phyloP scores from a whole-genome alignment of 2,113 vertebrate species.

The Syngnathoides biaculeatus region DNA sequence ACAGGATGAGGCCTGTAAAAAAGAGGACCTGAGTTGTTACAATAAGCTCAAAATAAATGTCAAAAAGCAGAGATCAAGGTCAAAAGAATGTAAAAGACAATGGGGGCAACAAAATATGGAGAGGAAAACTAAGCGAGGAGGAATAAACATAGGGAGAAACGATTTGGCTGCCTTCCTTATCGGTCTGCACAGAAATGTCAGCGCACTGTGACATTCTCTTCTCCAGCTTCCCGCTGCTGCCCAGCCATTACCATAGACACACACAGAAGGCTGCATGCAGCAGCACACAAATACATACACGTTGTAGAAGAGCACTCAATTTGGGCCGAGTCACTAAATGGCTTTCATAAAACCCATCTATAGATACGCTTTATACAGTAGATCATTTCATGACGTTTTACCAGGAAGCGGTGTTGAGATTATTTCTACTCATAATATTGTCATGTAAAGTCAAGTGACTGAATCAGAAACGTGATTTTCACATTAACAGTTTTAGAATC shows the following conservation, averaged over 20 bases:
- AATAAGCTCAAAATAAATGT: neutral
- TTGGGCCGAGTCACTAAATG: neutral
- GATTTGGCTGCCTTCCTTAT: slow-evolving; percentile 60
- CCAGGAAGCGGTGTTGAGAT: neutral
- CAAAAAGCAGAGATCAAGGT: neutral
- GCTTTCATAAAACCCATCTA: neutral
- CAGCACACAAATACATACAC: slow-evolving; percentile 9
- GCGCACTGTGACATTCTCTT: slow-evolving; percentile 55
- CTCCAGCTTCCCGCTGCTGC: slow-evolving; percentile 53
- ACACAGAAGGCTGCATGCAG: slow-evolving; percentile 5
- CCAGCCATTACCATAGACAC: slow-evolving; percentile 24
- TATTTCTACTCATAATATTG: neutral
- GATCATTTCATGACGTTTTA: neutral
- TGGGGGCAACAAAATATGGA: slow-evolving; percentile 28
- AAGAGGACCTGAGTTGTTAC: neutral
- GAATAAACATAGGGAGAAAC: slow-evolving; percentile 30
- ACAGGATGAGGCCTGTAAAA: neutral
- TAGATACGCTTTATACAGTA: neutral
- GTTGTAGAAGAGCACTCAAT: neutral
- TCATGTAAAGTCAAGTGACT: neutral
- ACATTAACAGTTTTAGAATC: no score
- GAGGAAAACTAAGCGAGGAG: slow-evolving; percentile 31
- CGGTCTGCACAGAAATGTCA: slow-evolving; percentile 69
- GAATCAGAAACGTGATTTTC: no score
- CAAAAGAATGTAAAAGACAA: slow-evolving; percentile 18